phyloP scores from a whole-genome alignment of 2,113 vertebrate species.

The Urocynchramus pylzowi region DNA sequence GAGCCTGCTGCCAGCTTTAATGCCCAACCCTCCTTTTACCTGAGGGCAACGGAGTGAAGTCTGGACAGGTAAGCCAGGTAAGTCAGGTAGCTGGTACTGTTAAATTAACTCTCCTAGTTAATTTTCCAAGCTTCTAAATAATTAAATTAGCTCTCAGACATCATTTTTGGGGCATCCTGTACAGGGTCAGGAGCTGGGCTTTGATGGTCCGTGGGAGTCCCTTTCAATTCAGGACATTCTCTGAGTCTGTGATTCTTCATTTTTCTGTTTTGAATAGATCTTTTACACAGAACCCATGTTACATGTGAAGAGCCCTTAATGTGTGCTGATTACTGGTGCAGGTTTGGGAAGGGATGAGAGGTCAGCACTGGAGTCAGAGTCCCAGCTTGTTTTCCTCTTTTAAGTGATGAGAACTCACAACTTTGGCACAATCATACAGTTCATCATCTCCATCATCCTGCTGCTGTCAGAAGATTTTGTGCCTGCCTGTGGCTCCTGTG shows the following conservation, averaged over 20 bases:
- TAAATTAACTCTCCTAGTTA: not conserved
- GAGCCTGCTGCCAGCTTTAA: not conserved
- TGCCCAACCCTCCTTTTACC: not conserved
- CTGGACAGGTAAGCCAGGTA: not conserved
- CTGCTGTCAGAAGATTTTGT: not conserved
- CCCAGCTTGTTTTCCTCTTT: not conserved
- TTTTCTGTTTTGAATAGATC: not conserved
- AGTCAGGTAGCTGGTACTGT: not conserved
- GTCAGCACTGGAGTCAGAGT: not conserved
- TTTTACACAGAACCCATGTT: not conserved
- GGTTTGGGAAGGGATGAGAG: not conserved
- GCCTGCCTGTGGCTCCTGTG: accelerated
- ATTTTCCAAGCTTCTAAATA: not conserved
- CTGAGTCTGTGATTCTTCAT: not conserved
- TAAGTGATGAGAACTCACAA: not conserved
- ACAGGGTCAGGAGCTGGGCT: not conserved
- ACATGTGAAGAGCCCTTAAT: accelerated
- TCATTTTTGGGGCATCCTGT: not conserved
- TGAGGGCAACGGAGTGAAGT: not conserved
- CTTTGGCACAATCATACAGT: not conserved
- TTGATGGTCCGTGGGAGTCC: not conserved
- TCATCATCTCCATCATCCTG: not conserved
- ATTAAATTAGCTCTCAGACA: not conserved
- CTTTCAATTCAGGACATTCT: not conserved
- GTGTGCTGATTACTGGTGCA: not conserved